A percentile compares a stretch with the other conserved stretches of the same genome.
Conservation (phyloP, 1,140 invertebrate species). For the Drosophila saltans region DNA sequence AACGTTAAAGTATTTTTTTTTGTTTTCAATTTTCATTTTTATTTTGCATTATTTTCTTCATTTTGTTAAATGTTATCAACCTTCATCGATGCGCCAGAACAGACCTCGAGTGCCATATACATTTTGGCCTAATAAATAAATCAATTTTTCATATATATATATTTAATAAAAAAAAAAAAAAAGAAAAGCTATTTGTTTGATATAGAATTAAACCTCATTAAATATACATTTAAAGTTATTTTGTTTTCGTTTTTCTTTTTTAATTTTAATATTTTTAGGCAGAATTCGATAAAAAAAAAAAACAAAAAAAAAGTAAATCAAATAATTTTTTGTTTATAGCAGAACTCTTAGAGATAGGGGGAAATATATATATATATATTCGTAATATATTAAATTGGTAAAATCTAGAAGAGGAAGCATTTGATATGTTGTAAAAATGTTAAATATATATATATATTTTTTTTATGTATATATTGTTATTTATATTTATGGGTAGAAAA, state of each 20-base stretch:
- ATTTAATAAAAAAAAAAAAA: conserved; percentile 7
- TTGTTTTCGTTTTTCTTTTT: conserved; percentile 30
- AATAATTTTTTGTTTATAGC: conserved; percentile 21
- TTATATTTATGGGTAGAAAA: conserved; percentile 26
- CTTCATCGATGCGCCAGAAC: background rate
- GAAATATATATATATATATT: conserved; percentile 22
- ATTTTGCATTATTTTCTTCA: background rate
- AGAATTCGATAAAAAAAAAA: conserved; percentile 27
- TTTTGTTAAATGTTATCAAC: conserved; percentile 7
- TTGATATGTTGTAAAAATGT: conserved; percentile 83
- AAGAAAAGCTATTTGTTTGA: conserved; percentile 6
- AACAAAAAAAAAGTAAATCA: conserved; percentile 21
- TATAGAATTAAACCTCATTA: conserved; percentile 38
- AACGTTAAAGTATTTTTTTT: background rate
- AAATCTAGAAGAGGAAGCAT: conserved; percentile 76
- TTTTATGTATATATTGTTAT: conserved; percentile 28
- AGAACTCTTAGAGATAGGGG: conserved; percentile 61
- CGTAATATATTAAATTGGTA: conserved; percentile 47
- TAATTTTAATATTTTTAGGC: conserved; percentile 15
- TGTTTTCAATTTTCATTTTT: background rate
- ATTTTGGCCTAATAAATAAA: conserved; percentile 4
- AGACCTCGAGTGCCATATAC: background rate
- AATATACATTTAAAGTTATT: conserved; percentile 40
- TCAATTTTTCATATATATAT: background rate
- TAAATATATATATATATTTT: conserved; percentile 33